Evolutionary conservation across 1,140 invertebrate species (phyloP).

Genomic region (Prorops nasuta): DNA sequence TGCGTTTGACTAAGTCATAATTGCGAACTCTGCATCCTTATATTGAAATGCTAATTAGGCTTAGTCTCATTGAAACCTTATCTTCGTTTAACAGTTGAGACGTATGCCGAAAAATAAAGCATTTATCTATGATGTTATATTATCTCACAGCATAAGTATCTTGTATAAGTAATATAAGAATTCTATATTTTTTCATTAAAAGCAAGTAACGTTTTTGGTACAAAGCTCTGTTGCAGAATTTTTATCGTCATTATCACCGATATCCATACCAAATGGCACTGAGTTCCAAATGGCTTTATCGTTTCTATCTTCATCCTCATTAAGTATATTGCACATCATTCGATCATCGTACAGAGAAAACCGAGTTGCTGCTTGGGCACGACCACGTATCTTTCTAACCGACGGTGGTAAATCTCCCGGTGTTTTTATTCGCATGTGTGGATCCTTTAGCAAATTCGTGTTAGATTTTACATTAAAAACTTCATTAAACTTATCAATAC

Average conservation of each 20-base stretch:
- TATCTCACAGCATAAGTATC: too few species aligned
- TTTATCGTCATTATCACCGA: slow-evolving; percentile 35
- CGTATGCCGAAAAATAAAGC: too few species aligned
- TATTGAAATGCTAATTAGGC: too few species aligned
- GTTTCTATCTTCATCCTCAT: slow-evolving; percentile 35
- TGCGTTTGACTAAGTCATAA: too few species aligned
- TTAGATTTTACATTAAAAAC: slow-evolving; percentile 62
- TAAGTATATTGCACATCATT: slow-evolving; percentile 69
- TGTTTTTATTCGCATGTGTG: slow-evolving; percentile 75
- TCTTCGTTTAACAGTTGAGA: too few species aligned
- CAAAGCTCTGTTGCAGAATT: slow-evolving; percentile 48
- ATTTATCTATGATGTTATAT: too few species aligned
- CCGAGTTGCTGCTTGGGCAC: slow-evolving; percentile 55
- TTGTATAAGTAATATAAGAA: too few species aligned
- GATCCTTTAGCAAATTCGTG: slow-evolving; percentile 67
- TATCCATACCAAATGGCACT: slow-evolving; percentile 50
- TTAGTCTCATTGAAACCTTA: too few species aligned
- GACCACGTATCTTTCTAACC: slow-evolving; percentile 64
- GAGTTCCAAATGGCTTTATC: slow-evolving; percentile 44
- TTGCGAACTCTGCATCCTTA: too few species aligned
- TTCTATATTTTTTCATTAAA: slow-evolving; percentile 33
- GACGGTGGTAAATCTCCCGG: slow-evolving; percentile 78
- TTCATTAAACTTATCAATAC: slow-evolving; percentile 68
- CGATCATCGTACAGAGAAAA: slow-evolving; percentile 84
- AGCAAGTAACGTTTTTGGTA: slow-evolving; percentile 47